A percentile compares a stretch with the other conserved stretches of the same genome.
These are phyloP conservation scores for Sebastes vulpes DNA, from an alignment of 2,797 vertebrate genomes.

Conservation along the genomic window DNA sequence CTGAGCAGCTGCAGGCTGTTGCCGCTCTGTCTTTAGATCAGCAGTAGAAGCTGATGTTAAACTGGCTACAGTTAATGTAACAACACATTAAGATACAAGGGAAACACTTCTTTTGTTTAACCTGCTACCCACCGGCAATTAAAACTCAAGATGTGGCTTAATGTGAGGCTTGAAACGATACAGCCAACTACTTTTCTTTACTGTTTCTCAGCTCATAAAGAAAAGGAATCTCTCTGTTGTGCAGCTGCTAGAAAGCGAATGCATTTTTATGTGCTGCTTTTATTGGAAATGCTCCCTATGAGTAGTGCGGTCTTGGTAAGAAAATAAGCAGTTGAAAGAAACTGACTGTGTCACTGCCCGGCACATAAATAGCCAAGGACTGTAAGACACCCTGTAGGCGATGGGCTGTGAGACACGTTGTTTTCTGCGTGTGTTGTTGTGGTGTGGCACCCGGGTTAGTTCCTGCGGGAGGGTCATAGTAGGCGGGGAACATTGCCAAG, in stretches of 20 bases:
- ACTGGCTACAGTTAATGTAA: not conserved
- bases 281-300: constrained; percentile 1
- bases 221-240: constrained; percentile 12
- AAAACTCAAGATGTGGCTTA: not conserved
- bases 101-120: not conserved
- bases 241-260: constrained; percentile 23
- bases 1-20: constrained; percentile 43
- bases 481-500: constrained; percentile 38
- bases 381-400: constrained; percentile 37
- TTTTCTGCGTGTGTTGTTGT: constrained; percentile 42
- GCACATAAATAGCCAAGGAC: constrained; percentile 57
- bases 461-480: constrained; percentile 61
- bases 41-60: constrained; percentile 6
- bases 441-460: constrained; percentile 13
- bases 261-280: constrained; percentile 22
- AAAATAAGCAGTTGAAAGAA: constrained; percentile 38
- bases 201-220: constrained; percentile 26
- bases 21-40: constrained; percentile 18
- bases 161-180: not conserved
- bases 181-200: constrained; percentile 6
- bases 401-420: constrained; percentile 61
- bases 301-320: not conserved
- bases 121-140: not conserved
- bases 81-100: not conserved
- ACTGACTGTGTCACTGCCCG: constrained; percentile 39